Conservation (phyloP, 2,888 invertebrate species). For the Deroplatys truncata region DNA sequence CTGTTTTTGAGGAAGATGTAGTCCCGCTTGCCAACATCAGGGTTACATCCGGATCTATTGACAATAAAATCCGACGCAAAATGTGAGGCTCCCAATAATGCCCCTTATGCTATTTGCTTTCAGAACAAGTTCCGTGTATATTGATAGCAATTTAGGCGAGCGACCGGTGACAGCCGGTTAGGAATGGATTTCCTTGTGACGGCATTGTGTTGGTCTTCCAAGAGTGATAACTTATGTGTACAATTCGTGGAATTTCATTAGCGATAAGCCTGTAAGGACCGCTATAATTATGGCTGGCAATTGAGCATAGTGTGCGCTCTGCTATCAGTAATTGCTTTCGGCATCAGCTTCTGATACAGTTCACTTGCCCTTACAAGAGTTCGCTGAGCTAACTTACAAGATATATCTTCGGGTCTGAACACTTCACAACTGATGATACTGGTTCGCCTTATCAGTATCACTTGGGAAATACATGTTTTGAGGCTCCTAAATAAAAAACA, state of each 20-base stretch:
- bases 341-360: background rate
- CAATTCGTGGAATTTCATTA: background rate
- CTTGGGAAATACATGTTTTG: too few species aligned
- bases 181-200: background rate
- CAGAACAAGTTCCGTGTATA: background rate
- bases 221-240: background rate
- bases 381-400: background rate
- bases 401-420: too few species aligned
- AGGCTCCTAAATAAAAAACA: too few species aligned
- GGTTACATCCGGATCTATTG: too few species aligned
- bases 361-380: background rate
- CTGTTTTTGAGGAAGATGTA: too few species aligned
- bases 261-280: background rate
- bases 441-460: too few species aligned
- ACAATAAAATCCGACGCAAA: too few species aligned
- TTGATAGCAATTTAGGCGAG: background rate
- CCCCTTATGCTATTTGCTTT: background rate
- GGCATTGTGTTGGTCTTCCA: background rate
- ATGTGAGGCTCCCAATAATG: background rate
- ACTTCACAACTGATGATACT: too few species aligned
- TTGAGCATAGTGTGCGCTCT: background rate
- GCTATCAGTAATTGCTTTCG: too few species aligned
- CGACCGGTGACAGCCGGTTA: background rate
- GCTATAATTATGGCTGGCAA: background rate
- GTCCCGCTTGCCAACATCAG: too few species aligned